Base-by-base conservation (phyloP, 1,140 invertebrate genomes). In the Pseudomyrmex flavicornis region DNA sequence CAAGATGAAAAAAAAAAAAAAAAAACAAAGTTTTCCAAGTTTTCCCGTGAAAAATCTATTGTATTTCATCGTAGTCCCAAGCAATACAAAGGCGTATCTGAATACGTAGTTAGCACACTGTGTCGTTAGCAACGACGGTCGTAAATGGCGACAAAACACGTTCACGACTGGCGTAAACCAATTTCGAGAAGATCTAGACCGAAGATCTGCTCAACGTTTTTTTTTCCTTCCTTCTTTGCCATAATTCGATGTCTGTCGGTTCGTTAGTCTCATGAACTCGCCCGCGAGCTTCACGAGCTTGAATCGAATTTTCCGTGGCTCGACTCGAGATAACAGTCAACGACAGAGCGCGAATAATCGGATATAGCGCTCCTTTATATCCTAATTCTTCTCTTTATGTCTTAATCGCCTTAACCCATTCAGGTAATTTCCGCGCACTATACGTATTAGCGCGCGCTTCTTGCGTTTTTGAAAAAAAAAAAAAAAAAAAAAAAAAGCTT, bases 281-380 rank as follows among this genome's bases (percentile, higher is more conserved):
- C 35, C 75, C 79, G 65, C 74, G 52, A 65, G 75, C 73, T 59
- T 56, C 52, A 87, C 66, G 35, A 3, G 77, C 83, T 35, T 59
- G 82, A 89, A 89, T 89, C 84, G 89, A 89, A 89, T 90, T 88
- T 84, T 86, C 65, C 70, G 50, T 58, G 72, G 82, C 85, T 77
- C 82, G 48, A 58, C 79, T 70, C 35, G 85, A 65, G 61, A 86
- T 84, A 86, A 84, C 75, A 80, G 75, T 61, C 61, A 56, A 61
- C 56, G 83, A 76, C 82, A 66, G 68, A 84, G 63, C 61, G 52
- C 52, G 65, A 79, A 15, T 59, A 79, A 70, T 48, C 44, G 54
- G 7, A 72, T 72, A 35, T 50, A 50, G 15, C 5, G 52, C 9
- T 70, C 46, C 12, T 72, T 80, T 70, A 72, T 61, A 50, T 59